A percentile compares a stretch with the other conserved stretches of the same genome.
phyloP scores from a whole-genome alignment of 2,113 vertebrate genomes.

The Protomyctophum bolini region DNA sequence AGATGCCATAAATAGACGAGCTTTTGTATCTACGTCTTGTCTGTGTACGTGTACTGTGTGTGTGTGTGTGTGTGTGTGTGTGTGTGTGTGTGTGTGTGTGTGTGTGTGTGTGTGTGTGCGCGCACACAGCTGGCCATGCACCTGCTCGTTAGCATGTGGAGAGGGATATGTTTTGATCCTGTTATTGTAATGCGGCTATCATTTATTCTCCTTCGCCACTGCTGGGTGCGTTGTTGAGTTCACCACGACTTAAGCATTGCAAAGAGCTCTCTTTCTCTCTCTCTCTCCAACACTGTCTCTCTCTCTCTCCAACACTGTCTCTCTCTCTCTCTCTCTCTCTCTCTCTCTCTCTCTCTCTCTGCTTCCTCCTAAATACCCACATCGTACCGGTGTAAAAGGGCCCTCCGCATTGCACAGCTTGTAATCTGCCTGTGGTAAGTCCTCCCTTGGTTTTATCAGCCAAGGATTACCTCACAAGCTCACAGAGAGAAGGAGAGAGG shows the following conservation, averaged over 20 bases:
- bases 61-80: slow-evolving; percentile 25
- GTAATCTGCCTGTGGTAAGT: slow-evolving; percentile 83
- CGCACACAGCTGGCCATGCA: no score
- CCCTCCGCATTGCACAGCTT: slow-evolving; percentile 76
- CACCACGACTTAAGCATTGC: slow-evolving; percentile 79
- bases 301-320: no score
- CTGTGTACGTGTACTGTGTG: background rate
- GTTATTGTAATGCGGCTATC: slow-evolving; percentile 72
- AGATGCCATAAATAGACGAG: background rate
- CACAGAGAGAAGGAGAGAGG: slow-evolving; percentile 50
- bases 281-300: no score
- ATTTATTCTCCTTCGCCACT: slow-evolving; percentile 68
- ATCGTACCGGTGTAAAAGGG: slow-evolving; percentile 73
- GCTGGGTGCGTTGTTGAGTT: slow-evolving; percentile 68
- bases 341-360: no score
- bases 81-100: slow-evolving; percentile 24
- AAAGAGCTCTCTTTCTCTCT: slow-evolving; percentile 64
- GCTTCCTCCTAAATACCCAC: slow-evolving; percentile 64
- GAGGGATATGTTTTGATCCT: slow-evolving; percentile 63
- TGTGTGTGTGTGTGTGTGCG: no score
- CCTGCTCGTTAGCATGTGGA: background rate
- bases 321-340: no score
- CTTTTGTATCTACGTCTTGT: no score
- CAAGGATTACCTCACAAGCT: slow-evolving; percentile 80
- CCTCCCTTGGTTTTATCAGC: slow-evolving; percentile 82